Percentiles rank a stretch among this genome's conserved stretches.
phyloP scores from a whole-genome alignment of 2,113 vertebrate species.

The Callipepla californica region DNA sequence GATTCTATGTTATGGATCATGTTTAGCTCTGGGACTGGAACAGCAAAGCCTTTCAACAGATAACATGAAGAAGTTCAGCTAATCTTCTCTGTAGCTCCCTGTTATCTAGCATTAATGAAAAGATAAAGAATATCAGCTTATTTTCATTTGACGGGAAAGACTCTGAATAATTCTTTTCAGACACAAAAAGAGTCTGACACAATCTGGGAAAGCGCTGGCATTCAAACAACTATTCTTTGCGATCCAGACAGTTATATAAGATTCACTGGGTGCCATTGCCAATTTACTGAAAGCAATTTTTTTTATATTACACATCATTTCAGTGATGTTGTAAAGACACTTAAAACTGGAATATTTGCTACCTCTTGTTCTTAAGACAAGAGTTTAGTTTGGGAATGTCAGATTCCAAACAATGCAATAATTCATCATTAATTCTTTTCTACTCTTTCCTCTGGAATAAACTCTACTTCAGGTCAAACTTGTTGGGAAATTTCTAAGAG shows the following conservation, averaged over 20 bases:
- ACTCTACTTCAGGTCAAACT: not conserved
- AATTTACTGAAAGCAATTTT: constrained; percentile 30
- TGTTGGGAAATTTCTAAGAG: not conserved
- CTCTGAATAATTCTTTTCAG: constrained; percentile 7
- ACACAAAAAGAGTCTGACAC: constrained; percentile 62
- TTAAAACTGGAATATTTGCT: constrained; percentile 14
- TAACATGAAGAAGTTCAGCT: constrained; percentile 1
- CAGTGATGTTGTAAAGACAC: constrained; percentile 9
- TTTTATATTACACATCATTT: constrained; percentile 11
- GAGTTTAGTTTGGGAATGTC: not conserved
- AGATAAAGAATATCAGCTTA: constrained; percentile 59
- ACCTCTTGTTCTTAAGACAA: not conserved
- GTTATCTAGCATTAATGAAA: constrained; percentile 56
- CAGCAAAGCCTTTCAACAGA: constrained; percentile 51
- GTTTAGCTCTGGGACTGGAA: constrained; percentile 53
- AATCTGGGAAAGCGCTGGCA: constrained; percentile 63
- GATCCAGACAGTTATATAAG: constrained; percentile 61
- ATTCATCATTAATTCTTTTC: constrained; percentile 32
- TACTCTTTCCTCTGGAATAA: constrained; percentile 4
- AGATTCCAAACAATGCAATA: constrained; percentile 10
- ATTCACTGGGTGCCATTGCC: constrained; percentile 42
- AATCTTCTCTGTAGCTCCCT: constrained; percentile 43
- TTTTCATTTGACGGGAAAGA: constrained; percentile 57
- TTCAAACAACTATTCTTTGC: constrained; percentile 63
- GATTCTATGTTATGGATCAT: constrained; percentile 47